Percentiles rank a stretch among this genome's conserved stretches.
Evolutionary conservation across 2,113 vertebrate genomes (phyloP).

Genomic region (Trinectes maculatus): DNA sequence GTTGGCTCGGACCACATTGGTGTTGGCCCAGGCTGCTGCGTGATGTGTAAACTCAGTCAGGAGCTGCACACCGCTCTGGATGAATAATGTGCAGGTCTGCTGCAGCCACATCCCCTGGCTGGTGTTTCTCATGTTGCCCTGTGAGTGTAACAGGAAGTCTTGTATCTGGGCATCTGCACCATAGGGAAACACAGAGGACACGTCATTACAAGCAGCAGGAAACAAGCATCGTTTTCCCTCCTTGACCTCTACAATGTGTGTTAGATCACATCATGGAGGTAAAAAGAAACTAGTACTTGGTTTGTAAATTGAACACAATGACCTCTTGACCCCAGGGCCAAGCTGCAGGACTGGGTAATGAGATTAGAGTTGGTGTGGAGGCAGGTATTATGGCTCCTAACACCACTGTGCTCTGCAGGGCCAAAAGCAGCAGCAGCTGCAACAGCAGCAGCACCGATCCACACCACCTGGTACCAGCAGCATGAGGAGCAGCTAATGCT

Average conservation of each 20-base stretch:
- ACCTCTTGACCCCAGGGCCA: slow-evolving; percentile 56
- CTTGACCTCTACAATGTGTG: neutral
- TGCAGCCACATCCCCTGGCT: slow-evolving; percentile 74
- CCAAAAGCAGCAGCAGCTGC: slow-evolving; percentile 52
- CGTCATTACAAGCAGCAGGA: neutral
- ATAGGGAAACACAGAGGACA: neutral
- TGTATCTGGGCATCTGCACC: slow-evolving; percentile 81
- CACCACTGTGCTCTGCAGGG: slow-evolving; percentile 67
- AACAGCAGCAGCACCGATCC: slow-evolving; percentile 60
- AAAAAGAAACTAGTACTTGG: slow-evolving; percentile 27
- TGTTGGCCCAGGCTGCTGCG: slow-evolving; percentile 81
- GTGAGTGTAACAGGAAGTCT: slow-evolving; percentile 67
- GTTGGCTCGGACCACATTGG: slow-evolving; percentile 82
- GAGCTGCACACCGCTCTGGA: slow-evolving; percentile 76
- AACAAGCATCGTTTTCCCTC: neutral
- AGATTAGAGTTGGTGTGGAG: slow-evolving; percentile 73
- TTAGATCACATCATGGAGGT: neutral
- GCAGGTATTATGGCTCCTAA: slow-evolving; percentile 79
- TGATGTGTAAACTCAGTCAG: slow-evolving; percentile 77
- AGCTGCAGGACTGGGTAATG: slow-evolving; percentile 70
- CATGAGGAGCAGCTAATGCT: slow-evolving; percentile 41
- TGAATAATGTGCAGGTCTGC: slow-evolving; percentile 84
- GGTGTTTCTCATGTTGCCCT: slow-evolving; percentile 63
- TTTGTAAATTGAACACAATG: slow-evolving; percentile 47
- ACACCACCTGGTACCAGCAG: slow-evolving; percentile 73